Evolutionary conservation across 2,888 invertebrate genomes (phyloP), one percentile per base, ranked within the genome.

Genomic region (Isotomurus palustris): DNA sequence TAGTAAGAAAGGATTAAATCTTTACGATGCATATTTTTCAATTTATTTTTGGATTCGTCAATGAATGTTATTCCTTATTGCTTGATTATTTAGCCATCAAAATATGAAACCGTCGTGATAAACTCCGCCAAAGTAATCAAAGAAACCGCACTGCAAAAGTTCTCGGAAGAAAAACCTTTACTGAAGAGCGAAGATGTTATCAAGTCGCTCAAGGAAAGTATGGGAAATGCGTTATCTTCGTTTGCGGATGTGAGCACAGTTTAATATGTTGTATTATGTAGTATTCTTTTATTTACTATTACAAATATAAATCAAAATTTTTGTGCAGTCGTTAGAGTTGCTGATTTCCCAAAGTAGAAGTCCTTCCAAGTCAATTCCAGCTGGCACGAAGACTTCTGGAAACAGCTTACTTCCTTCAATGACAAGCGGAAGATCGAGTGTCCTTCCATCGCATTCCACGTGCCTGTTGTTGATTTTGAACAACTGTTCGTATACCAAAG

Each of bases 401-500:
- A 14, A 32, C 14, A 10, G 8, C 32, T 32, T 32, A 32, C 21
- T 22, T 3, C 22, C 21, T 14, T 43, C 43, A 22, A 19, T 14
- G 8, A 43, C 21, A 5, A 52, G 58, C 2, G 56, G 58, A 22
- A 54, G 55, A 24, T 60, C 62, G 19, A 62, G 64, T 1, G 53
- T 62, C 40, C 62, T 59, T n/a, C 60, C 63, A 8, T 64, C 68
- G 8, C 63, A 68, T 12, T 64, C 69, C 74, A 86, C 87, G 71
- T 81, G 88, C 56, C 80, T 94, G 67, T 79, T 95, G 41, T 86
- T 92, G 60, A 88, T 91, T 51, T 80, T 91, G 60, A 90, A 92
- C 69, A 94, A 95, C 76, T 91, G 91, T 73, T 85, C 85, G 61
- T 91, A 89, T 75, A 89, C 91, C 5, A 81, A 85, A 55, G 83